Evolutionary conservation across 1,140 invertebrate species (phyloP), one percentile per base, ranked within the genome.

Genomic region (Trachymyrmex cornetzi): DNA sequence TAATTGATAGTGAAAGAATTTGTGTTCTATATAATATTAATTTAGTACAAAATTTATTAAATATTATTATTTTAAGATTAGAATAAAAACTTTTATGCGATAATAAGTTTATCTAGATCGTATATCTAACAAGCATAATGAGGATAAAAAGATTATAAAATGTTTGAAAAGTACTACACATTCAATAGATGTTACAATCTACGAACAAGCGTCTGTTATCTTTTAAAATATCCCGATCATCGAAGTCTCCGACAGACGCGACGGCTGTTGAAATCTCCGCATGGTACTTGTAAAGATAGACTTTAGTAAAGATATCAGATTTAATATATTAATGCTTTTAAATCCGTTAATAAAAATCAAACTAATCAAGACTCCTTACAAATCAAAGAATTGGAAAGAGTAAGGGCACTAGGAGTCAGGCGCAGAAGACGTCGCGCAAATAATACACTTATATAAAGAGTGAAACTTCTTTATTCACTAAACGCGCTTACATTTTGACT

Each of bases 231-330:
- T 59, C 27, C 66, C 16, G 6, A 82, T 82, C 50, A 34, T 82
- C 34, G 24, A 82, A 72, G 53, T 82, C 30, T 82, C 67, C 34
- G 6, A 59, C 14, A 57, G 12, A n/a, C 30, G 30, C 50, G 14
- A 55, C 30, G 16, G 24, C 66, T 81, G 48, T 81, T 81, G 64
- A 81, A 71, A 57, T 82, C 53, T 71, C 34, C 50, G 22, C 22
- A 48, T 27, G 19, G 2, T 57, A 22, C 6, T 27, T 3, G 9
- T 38, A 55, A 22, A 63, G 22, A 64, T 48, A 14, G 38, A 44
- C 6, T 77, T 44, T 44, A 44, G 11, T 11, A 44, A 44, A 44
- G 11, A 44, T 44, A 44, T 38, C 11, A 2, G 0, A 61, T 14
- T 79, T 64, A 79, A 48, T 30, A 48, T 79, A 34, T 67, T 12